phyloP scores from a whole-genome alignment of 1,140 invertebrate genomes.

The Manduca sexta region DNA sequence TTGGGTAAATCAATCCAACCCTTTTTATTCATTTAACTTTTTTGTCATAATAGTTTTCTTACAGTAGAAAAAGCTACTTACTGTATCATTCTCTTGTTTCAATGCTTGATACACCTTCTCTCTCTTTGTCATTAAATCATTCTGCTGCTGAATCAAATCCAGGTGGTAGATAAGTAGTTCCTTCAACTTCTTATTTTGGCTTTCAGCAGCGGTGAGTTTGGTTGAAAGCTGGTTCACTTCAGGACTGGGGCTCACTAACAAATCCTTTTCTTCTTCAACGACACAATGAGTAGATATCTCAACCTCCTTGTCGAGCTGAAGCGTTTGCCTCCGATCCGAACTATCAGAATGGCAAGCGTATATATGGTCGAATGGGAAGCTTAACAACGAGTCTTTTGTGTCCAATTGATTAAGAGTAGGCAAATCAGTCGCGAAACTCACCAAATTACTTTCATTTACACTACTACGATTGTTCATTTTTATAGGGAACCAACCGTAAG shows the following conservation, averaged over 20 bases:
- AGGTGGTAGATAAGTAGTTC: constrained; percentile 52
- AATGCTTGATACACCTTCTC: constrained; percentile 48
- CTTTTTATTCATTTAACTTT: too few species aligned
- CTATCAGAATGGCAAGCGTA: constrained; percentile 58
- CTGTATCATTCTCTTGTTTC: constrained; percentile 59
- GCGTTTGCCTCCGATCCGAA: constrained; percentile 32
- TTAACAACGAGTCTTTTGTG: constrained; percentile 52
- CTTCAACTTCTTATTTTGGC: constrained; percentile 50
- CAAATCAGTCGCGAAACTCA: constrained; percentile 57
- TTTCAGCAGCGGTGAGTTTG: constrained; percentile 31
- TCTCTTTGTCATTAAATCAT: constrained; percentile 47
- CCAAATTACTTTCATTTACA: constrained; percentile 64
- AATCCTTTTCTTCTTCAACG: constrained; percentile 33
- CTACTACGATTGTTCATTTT: constrained; percentile 68
- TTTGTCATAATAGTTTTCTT: too few species aligned
- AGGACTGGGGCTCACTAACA: constrained; percentile 9
- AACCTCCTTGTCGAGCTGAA: constrained; percentile 44
- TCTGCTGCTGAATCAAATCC: constrained; percentile 59
- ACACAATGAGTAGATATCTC: constrained; percentile 42
- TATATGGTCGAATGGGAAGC: constrained; percentile 63
- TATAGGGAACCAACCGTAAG: constrained; percentile 42
- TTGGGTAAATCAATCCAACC: too few species aligned
- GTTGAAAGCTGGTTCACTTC: constrained; percentile 32
- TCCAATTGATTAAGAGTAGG: constrained; percentile 51
- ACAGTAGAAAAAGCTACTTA: constrained; percentile 38